Evolutionary conservation across 1,140 invertebrate genomes (phyloP).

Genomic region (Bombyx mori): ASM3026992v2 NC_085109.1:9755501-9756000

Average conservation of each 20-base stretch:
- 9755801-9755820: conserved; percentile 95
- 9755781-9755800: conserved; percentile 93
- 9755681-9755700: conserved; percentile 91
- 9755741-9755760: conserved; percentile 94
- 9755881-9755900: conserved; percentile 95
- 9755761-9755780: conserved; percentile 95
- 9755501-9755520: conserved; percentile 26
- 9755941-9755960: conserved; percentile 93
- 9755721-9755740: conserved; percentile 91
- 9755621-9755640: conserved; percentile 65
- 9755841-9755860: conserved; percentile 97
- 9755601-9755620: conserved; percentile 67
- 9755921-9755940: conserved; percentile 96
- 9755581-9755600: conserved; percentile 42
- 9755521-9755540: conserved; percentile 52
- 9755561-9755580: conserved; percentile 52
- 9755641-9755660: conserved; percentile 78
- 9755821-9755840: conserved; percentile 91
- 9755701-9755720: conserved; percentile 91
- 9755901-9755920: conserved; percentile 98
- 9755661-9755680: conserved; percentile 80
- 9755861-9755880: conserved; percentile 93
- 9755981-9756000: conserved; percentile 94
- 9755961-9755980: conserved; percentile 95
- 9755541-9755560: conserved; percentile 48